A percentile compares a stretch with the other conserved stretches of the same genome.
These are phyloP conservation scores for Lissonota sp. DNA, from an alignment of 2,888 invertebrate genomes.

Conservation along the genomic window DNA sequence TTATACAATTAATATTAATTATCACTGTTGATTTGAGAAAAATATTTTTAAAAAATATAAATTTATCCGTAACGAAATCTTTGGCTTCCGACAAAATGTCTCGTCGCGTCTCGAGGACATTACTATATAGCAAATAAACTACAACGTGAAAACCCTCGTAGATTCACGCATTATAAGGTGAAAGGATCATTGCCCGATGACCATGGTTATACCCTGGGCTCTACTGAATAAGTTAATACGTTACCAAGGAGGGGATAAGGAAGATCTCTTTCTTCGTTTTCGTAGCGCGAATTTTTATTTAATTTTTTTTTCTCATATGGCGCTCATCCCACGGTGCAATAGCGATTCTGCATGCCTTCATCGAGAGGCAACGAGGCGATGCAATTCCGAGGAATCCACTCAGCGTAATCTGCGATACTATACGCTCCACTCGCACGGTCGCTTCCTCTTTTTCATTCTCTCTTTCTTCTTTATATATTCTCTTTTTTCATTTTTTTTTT, in stretches of 20 bases:
- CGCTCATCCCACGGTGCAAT: conserved; percentile 56
- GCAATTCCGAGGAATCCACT: conserved; percentile 78
- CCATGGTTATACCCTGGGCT: background rate
- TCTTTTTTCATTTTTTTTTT: conserved; percentile 10
- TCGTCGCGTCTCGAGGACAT: too few relatives aligned
- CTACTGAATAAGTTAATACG: conserved; percentile 11
- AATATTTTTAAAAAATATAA: too few relatives aligned
- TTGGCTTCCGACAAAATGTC: too few relatives aligned
- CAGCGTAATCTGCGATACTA: conserved; percentile 75
- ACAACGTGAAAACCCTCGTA: too few relatives aligned
- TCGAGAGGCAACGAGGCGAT: conserved; percentile 63
- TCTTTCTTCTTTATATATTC: conserved; percentile 13
- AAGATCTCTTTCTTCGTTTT: conserved; percentile 22
- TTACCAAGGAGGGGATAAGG: background rate
- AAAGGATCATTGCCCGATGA: too few relatives aligned
- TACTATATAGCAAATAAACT: too few relatives aligned
- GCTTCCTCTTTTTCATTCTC: conserved; percentile 43
- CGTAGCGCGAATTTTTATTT: conserved; percentile 37
- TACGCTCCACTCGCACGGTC: conserved; percentile 39
- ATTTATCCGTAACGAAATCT: too few relatives aligned
- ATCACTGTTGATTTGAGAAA: too few relatives aligned
- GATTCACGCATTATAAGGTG: too few relatives aligned
- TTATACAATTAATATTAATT: too few relatives aligned
- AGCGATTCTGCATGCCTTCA: conserved; percentile 58
- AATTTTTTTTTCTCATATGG: conserved; percentile 31